Base-by-base conservation (phyloP, 2,797 vertebrate species). In the Dendrocincla fuliginosa region DNA sequence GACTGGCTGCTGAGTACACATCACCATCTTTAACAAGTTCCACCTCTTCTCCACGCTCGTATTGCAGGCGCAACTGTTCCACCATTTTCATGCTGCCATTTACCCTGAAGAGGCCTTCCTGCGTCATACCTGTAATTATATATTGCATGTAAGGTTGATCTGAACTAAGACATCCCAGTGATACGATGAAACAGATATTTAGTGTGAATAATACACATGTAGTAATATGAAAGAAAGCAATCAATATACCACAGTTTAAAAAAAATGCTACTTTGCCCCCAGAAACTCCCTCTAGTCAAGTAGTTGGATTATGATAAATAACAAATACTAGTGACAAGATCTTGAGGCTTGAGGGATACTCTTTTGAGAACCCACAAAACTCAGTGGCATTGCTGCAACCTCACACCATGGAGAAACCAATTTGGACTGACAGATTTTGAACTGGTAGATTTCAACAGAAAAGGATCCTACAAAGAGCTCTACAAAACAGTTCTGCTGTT, bases 21-120 rank as follows among this genome's bases (percentile, higher is more conserved):
- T 99, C 99, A 0, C 96, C 98, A 16, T 98, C 98, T 46, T 91
- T 97, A 47, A 95, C 89, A 2, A 99, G 97, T 89, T 98, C 98
- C 92, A 98, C 97, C 1, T 98, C 97, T 20, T 97, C 98, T 4
- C 98, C 98, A 2, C 88, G 97, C 95, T 99, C 99, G 3, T 99
- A 98, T 10, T 97, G 98, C 89, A 97, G 96, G 32, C 98, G 98
- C 74, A 99, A 97, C 83, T 92, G 97, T 64, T 99, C 98, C 86
- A 99, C 98, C 4, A 96, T 97, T 73, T 98, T 99, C 75, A 98
- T 97, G 3, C 98, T 99, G 47, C 99, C 99, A 0, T 98, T 99
- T 73, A 99, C 98, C 49, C 99, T 97, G 96, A 99, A 99, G 89
- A 99, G 98, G 39, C 99, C 99, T 93, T 99, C 99, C 91, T 99